These are phyloP conservation scores for Amphilophus citrinellus DNA, from an alignment of 2,113 vertebrate genomes.

Conservation along the genomic window DNA sequence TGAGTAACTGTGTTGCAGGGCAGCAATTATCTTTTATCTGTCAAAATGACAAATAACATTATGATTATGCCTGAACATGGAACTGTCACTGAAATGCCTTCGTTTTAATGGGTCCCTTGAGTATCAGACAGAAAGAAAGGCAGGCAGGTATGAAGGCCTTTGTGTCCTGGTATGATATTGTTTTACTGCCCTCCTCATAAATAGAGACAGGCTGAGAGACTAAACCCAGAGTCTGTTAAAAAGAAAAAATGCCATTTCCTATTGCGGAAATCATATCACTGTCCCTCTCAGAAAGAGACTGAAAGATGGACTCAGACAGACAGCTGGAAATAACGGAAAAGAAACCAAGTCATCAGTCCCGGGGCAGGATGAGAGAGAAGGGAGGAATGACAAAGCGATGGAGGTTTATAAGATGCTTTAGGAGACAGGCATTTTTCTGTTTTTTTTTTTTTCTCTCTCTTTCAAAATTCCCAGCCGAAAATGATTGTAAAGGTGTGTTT, in stretches of 20 bases:
- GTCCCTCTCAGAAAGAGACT: slow-evolving; percentile 55
- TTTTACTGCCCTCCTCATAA: background rate
- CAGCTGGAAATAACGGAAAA: slow-evolving; percentile 44
- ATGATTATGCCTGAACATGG: slow-evolving; percentile 23
- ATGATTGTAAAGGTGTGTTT: background rate
- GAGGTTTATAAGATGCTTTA: slow-evolving; percentile 28
- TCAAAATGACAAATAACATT: slow-evolving; percentile 55
- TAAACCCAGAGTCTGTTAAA: slow-evolving; percentile 33
- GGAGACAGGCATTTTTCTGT: background rate
- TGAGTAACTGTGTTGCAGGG: slow-evolving; percentile 42
- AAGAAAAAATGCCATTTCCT: slow-evolving; percentile 17
- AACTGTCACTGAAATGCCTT: slow-evolving; percentile 19
- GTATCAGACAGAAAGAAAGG: background rate
- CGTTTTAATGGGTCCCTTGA: slow-evolving; percentile 10
- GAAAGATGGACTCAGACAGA: slow-evolving; percentile 59
- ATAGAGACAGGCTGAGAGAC: slow-evolving; percentile 27
- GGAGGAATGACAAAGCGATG: slow-evolving; percentile 22
- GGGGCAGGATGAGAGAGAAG: slow-evolving; percentile 43
- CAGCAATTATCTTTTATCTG: slow-evolving; percentile 45
- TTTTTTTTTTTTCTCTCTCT: background rate
- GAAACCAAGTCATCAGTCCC: slow-evolving; percentile 53
- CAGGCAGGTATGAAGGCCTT: background rate
- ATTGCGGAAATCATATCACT: slow-evolving; percentile 38
- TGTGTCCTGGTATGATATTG: slow-evolving; percentile 14
- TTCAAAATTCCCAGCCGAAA: slow-evolving; percentile 8